A percentile compares a stretch with the other conserved stretches of the same genome.
Conservation (phyloP, 2,113 vertebrate genomes). For the Apteryx mantelli region DNA sequence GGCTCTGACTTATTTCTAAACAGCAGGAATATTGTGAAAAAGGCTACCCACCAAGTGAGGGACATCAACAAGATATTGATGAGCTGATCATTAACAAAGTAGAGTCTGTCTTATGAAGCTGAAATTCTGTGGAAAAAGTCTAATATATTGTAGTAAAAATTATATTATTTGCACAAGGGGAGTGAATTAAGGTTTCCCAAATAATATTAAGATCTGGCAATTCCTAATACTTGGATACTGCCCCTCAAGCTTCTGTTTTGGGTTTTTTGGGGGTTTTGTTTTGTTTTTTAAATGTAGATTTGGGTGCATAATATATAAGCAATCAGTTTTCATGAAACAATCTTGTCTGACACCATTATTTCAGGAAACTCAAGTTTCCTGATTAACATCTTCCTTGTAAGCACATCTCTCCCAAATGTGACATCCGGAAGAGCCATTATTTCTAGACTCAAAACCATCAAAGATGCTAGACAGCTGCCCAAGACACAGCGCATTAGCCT, state of each 20-base stretch:
- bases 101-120: background rate
- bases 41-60: background rate
- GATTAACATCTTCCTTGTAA: conserved; percentile 21
- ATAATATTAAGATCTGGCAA: background rate
- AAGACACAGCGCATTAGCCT: background rate
- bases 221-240: background rate
- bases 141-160: background rate
- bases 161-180: background rate
- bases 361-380: background rate
- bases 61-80: background rate
- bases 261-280: background rate
- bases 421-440: conserved; percentile 19
- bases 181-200: background rate
- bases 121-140: background rate
- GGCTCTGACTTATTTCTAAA: background rate
- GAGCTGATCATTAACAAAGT: background rate
- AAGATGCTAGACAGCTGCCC: conserved; percentile 36
- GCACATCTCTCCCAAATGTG: background rate
- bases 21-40: background rate
- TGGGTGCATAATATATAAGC: background rate
- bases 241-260: background rate
- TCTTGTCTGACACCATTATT: background rate
- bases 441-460: conserved; percentile 4
- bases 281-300: background rate
- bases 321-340: background rate